phyloP scores from a whole-genome alignment of 1,140 invertebrate species.

The Sitobion miscanthi region DNA sequence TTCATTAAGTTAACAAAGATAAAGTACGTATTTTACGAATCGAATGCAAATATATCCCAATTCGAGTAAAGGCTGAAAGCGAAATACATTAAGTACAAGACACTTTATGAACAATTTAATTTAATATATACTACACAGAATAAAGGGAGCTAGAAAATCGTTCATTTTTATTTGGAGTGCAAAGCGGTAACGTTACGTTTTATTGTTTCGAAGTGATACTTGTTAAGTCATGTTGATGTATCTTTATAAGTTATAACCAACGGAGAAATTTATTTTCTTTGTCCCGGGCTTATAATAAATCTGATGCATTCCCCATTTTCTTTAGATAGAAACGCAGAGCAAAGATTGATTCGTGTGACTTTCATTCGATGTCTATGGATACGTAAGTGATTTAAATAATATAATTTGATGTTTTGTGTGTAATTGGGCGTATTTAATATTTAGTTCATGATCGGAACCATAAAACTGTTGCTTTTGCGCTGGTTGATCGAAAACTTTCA shows the following conservation, averaged over 20 bases:
- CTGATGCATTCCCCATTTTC: neutral
- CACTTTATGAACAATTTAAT: neutral
- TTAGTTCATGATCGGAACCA: neutral
- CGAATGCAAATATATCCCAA: no score
- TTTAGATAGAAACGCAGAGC: neutral
- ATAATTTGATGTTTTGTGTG: neutral
- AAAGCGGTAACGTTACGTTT: neutral
- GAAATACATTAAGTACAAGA: neutral
- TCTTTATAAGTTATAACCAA: neutral
- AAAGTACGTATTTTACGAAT: no score
- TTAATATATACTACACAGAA: neutral
- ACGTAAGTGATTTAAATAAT: neutral
- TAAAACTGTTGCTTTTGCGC: neutral
- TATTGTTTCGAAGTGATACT: neutral
- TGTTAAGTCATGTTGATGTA: neutral
- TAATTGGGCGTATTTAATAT: neutral
- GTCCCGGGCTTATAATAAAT: neutral
- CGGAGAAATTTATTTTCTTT: neutral
- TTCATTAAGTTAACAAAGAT: neutral
- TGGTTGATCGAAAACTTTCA: neutral
- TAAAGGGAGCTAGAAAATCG: neutral
- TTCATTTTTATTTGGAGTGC: neutral
- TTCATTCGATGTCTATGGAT: neutral
- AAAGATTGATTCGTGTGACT: neutral
- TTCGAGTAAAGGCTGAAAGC: no score